Conservation (phyloP, 2,113 vertebrate species). For the Eclectus roratus region DNA sequence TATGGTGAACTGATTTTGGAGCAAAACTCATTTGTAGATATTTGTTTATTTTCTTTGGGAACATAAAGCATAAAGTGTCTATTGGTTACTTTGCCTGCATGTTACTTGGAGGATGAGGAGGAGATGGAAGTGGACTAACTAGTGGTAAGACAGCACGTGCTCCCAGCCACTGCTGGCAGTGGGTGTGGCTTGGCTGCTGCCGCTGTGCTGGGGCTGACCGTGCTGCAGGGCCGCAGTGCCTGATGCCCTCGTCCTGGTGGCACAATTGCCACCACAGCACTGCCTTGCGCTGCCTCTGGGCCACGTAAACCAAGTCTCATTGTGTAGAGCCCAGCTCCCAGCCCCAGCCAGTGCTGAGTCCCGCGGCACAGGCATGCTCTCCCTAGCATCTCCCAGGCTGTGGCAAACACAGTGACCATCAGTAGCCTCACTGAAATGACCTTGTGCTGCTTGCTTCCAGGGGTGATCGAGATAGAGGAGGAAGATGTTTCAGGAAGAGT, state of each 20-base stretch:
- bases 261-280: neutral
- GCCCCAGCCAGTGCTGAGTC: neutral
- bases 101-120: neutral
- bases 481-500: neutral
- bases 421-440: neutral
- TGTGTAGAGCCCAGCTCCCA: neutral
- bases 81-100: neutral
- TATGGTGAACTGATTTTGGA: neutral
- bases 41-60: neutral
- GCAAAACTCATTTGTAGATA: neutral
- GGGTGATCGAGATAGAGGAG: neutral
- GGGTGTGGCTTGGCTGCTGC: neutral
- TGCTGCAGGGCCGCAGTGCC: neutral
- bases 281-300: neutral
- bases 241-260: neutral
- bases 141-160: neutral
- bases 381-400: neutral
- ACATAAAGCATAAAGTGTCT: neutral
- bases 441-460: neutral
- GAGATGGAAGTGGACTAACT: neutral
- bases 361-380: neutral
- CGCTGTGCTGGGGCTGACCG: neutral
- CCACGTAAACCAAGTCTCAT: neutral
- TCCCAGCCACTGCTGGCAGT: neutral
- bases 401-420: neutral